A percentile compares a stretch with the other conserved stretches of the same genome.
phyloP scores from a whole-genome alignment of 2,888 invertebrate genomes.

The Dolomedes plantarius region DNA sequence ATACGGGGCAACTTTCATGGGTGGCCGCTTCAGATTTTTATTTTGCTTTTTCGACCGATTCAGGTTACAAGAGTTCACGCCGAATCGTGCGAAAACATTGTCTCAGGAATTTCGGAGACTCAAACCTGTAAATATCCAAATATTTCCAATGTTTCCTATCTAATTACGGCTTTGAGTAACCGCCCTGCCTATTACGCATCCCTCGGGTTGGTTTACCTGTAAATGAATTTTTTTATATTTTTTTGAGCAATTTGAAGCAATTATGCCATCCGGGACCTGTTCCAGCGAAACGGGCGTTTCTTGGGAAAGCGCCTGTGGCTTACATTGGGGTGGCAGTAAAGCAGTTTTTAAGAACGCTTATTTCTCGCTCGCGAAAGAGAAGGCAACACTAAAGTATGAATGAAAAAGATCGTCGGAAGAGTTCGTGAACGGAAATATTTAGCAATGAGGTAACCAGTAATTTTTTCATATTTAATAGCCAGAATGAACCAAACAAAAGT shows the following conservation, averaged over 20 bases:
- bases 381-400: neutral
- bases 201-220: neutral
- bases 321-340: neutral
- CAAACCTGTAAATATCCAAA: too few relatives aligned
- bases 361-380: neutral
- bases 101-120: too few relatives aligned
- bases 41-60: too few relatives aligned
- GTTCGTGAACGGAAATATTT: neutral
- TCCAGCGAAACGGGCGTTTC: neutral
- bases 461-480: neutral
- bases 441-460: neutral
- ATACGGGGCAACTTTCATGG: too few relatives aligned
- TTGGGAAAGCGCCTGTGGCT: neutral
- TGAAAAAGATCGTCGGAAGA: neutral
- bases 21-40: too few relatives aligned
- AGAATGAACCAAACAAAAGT: neutral
- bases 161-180: neutral
- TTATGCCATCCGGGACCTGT: neutral
- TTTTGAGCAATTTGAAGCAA: neutral
- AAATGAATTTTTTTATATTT: constrained; percentile 6
- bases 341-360: neutral
- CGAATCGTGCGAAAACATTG: too few relatives aligned
- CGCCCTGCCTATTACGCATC: neutral
- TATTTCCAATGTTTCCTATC: neutral
- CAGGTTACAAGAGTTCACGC: too few relatives aligned